Evolutionary conservation across 2,888 invertebrate genomes (phyloP), one percentile per base, ranked within the genome.

Genomic region (Cosmia pyralina): DNA sequence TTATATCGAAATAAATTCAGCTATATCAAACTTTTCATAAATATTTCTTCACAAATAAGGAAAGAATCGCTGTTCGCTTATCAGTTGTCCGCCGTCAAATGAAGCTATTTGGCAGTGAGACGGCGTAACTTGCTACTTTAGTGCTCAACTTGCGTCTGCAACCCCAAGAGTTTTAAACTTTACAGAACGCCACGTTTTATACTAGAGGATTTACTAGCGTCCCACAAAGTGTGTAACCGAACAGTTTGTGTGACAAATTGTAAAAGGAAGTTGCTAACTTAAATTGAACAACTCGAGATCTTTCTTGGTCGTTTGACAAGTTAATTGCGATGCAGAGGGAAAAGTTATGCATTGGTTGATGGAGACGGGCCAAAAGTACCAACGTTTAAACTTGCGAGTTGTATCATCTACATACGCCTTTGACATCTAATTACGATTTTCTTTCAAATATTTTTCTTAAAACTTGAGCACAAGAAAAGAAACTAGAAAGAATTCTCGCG

Each of bases 161-260:
- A 74, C 72, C 77, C 71, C 82, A 63, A 77, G 81, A 88, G 83
- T 88, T 87, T 87, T 83, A 85, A 87, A 88, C 85, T 87, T 84
- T 70, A 72, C 71, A 77, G 78, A 68, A 77, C 73, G 71, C 77
- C 65, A 72, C 86, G 70, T 82, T 85, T 79, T 76, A 72, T 74
- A 72, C 65, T 81, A 57, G 84, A 71, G 68, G 68, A 83, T 83
- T 81, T 81, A 79, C 75, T 65, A 75, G 57, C 69, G 53, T 34
- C 38, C 46, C 65, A 72, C 85, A 85, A 81, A 82, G 58, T 71
- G 75, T 83, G 75, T 82, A 83, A 75, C 82, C 63, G 78, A 82
- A 79, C 79, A 60, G 73, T 76, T 79, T 79, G 64, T 82, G 63
- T 60, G 77, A 81, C 70, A 83, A 83, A 77, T 75, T 83, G 72